Evolutionary conservation across 2,797 vertebrate species (phyloP), one percentile per base, ranked within the genome.

Genomic region (Poeciliopsis gracilis): DNA sequence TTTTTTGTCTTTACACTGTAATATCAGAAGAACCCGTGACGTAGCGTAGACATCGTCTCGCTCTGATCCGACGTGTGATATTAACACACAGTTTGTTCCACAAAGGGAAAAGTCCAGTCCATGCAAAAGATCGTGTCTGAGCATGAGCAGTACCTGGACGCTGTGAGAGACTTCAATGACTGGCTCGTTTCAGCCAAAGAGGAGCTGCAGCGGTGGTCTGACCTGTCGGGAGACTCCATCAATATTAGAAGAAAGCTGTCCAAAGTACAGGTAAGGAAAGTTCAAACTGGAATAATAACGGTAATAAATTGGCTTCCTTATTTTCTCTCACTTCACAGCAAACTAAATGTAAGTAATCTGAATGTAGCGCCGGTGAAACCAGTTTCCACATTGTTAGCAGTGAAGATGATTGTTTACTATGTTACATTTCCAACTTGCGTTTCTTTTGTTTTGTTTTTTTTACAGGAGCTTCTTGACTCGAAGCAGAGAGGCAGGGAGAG

Each of bases 131-230:
- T 96, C 0, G 96, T 99, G 77, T 97, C 97, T 82, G 97, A 99
- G 82, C 98, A 99, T 69, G 95, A 98, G 79, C 94, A 97, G 82
- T 99, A 99, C 63, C 87, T 98, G 1, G 97, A 98, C 69, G 95
- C 98, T 4, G 96, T 99, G 59, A 96, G 98, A 85, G 98, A 99
- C 87, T 97, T 98, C 91, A 97, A 96, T 0, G 98, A 99, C 84
- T 99, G 98, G 98, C 96, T 99, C 66, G 94, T 97, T 78, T 99
- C 97, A 18, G 98, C 98, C 28, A 98, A 98, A 90, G 98, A 99
- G 90, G 98, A 99, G 84, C 96, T 99, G 20, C 97, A 99, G 71
- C 97, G 98, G 74, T 99, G 98, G 98, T 97, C 97, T 0, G 98
- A 99, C 84, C 82, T 96, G 73, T 97, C 97, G 25, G 98, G 97